A percentile compares a stretch with the other conserved stretches of the same genome.
Conservation (phyloP, 1,140 invertebrate species). For the Conus betulinus region DNA sequence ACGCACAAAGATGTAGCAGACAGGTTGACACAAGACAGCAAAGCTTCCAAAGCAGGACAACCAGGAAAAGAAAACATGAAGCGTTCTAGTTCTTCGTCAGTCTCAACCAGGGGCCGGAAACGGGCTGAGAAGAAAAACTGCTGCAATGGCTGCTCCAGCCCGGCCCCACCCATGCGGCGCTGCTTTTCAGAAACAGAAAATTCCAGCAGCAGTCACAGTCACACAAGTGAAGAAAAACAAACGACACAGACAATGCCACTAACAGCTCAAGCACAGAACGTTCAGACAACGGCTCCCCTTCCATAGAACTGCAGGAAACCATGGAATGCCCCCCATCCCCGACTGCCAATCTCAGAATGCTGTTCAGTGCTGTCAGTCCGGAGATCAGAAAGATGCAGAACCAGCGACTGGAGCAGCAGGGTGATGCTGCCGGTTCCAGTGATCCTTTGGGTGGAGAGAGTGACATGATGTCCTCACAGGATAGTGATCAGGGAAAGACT, state of each 20-base stretch:
- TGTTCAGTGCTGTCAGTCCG: constrained; percentile 74
- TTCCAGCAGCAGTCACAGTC: background rate
- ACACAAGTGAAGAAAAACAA: constrained; percentile 5
- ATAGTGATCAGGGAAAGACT: constrained; percentile 51
- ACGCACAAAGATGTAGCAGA: background rate
- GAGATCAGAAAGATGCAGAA: constrained; percentile 68
- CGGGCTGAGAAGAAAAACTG: background rate
- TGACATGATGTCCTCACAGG: constrained; percentile 52
- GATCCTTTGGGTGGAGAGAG: constrained; percentile 29
- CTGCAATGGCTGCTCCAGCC: constrained; percentile 12
- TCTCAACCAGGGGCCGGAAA: constrained; percentile 24
- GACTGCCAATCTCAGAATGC: constrained; percentile 75
- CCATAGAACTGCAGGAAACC: constrained; percentile 40
- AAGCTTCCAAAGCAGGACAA: background rate
- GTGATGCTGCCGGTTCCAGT: background rate
- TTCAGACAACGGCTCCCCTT: constrained; percentile 41
- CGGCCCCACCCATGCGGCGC: background rate
- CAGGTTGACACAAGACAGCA: background rate
- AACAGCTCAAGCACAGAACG: constrained; percentile 5
- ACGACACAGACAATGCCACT: background rate
- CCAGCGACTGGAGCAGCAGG: constrained; percentile 41
- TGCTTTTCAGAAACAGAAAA: constrained; percentile 22
- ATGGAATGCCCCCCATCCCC: constrained; percentile 69
- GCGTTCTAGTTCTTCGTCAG: constrained; percentile 18
- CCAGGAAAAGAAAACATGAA: constrained; percentile 50